Conservation (phyloP, 2,113 vertebrate species). For the Nothoprocta perdicaria region DNA sequence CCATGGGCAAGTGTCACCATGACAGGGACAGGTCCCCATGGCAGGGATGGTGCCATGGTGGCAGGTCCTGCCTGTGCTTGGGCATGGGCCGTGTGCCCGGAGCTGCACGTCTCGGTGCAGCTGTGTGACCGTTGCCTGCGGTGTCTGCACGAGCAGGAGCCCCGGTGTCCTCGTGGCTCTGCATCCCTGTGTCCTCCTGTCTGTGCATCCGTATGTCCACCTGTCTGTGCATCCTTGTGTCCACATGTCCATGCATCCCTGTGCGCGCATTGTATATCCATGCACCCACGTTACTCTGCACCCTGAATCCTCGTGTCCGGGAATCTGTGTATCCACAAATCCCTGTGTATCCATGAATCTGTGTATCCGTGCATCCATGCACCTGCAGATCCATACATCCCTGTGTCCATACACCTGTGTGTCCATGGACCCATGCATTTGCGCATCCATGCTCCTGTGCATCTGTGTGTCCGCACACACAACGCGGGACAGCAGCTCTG, state of each 20-base stretch:
- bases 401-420: no score
- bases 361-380: not conserved
- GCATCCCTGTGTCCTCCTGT: not conserved
- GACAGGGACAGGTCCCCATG: not conserved
- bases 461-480: not conserved
- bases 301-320: rapidly evolving
- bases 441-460: rapidly evolving
- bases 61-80: rapidly evolving
- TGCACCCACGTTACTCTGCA: not conserved
- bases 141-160: not conserved
- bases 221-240: not conserved
- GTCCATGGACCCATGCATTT: not conserved
- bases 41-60: not conserved
- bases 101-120: rapidly evolving
- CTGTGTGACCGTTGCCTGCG: not conserved
- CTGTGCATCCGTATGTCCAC: no score
- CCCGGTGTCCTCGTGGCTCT: not conserved
- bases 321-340: no score
- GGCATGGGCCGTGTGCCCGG: rapidly evolving
- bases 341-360: not conserved
- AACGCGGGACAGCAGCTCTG: no score
- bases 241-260: not conserved
- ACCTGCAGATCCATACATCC: not conserved
- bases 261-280: no score
- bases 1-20: not conserved